A percentile compares a stretch with the other conserved stretches of the same genome.
phyloP scores from a whole-genome alignment of 2,113 vertebrate genomes.

The Trogon surrucura region DNA sequence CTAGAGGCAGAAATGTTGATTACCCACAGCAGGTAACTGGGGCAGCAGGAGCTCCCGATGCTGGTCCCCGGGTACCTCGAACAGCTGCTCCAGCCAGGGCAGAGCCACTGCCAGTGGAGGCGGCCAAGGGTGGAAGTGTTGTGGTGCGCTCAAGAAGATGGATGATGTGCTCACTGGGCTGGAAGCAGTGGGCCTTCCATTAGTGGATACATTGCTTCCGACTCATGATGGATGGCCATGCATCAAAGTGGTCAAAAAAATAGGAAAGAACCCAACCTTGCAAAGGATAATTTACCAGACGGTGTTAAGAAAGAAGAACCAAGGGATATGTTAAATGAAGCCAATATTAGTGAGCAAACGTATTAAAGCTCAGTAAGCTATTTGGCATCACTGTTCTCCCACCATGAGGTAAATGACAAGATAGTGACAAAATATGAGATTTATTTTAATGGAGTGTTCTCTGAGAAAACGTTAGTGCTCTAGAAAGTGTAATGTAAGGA shows the following conservation, averaged over 20 bases:
- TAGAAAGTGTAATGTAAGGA: not conserved
- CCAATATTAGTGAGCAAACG: not conserved
- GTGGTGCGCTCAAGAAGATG: not conserved
- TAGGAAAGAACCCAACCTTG: not conserved
- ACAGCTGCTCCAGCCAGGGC: not conserved
- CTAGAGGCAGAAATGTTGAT: not conserved
- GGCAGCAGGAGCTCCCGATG: not conserved
- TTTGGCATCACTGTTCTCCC: constrained; percentile 15
- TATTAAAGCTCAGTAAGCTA: not conserved
- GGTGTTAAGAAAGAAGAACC: not conserved
- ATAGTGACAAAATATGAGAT: not conserved
- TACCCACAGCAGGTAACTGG: not conserved
- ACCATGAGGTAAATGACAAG: constrained; percentile 22
- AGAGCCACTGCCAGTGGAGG: not conserved
- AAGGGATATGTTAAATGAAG: constrained; percentile 5
- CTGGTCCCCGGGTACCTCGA: not conserved
- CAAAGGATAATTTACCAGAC: not conserved
- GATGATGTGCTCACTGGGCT: not conserved
- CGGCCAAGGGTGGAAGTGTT: not conserved
- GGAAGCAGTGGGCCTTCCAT: not conserved
- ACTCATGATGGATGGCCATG: not conserved
- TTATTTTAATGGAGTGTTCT: not conserved
- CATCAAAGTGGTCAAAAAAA: not conserved
- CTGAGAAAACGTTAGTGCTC: not conserved
- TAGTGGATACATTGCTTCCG: not conserved